These are phyloP conservation scores for Synergus laeviventris DNA, from an alignment of 2,888 invertebrate genomes.

Conservation along the genomic window DNA sequence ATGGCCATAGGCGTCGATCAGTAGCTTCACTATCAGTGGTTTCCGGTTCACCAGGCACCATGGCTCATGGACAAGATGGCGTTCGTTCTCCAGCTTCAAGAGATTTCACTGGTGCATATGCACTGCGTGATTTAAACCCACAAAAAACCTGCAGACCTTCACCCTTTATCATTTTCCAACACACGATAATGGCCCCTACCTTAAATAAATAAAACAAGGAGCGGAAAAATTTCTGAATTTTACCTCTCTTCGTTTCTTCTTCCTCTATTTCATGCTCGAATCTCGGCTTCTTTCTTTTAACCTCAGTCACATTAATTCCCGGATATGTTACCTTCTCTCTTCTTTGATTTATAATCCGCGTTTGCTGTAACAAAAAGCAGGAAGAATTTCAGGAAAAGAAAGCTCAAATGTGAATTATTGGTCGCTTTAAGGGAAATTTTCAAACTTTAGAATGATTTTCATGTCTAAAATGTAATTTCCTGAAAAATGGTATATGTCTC, in stretches of 20 bases:
- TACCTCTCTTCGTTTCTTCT: slow-evolving; percentile 31
- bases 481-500: too few species aligned
- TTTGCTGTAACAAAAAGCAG: not conserved
- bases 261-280: slow-evolving; percentile 21
- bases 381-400: not conserved
- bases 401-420: not conserved
- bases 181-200: slow-evolving; percentile 50
- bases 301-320: slow-evolving; percentile 15
- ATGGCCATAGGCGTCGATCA: slow-evolving; percentile 69
- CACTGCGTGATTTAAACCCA: slow-evolving; percentile 49
- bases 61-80: slow-evolving; percentile 67
- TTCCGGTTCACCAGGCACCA: slow-evolving; percentile 73
- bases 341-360: not conserved
- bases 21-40: slow-evolving; percentile 73
- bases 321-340: not conserved
- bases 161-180: slow-evolving; percentile 49
- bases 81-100: slow-evolving; percentile 56
- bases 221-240: slow-evolving; percentile 43
- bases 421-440: not conserved
- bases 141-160: slow-evolving; percentile 46
- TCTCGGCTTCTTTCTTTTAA: not conserved
- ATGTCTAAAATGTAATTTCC: too few species aligned
- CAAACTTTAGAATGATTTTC: not conserved
- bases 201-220: slow-evolving; percentile 41
- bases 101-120: slow-evolving; percentile 54